Conservation (phyloP, 2,888 invertebrate genomes). For the Coremacera marginata region DNA sequence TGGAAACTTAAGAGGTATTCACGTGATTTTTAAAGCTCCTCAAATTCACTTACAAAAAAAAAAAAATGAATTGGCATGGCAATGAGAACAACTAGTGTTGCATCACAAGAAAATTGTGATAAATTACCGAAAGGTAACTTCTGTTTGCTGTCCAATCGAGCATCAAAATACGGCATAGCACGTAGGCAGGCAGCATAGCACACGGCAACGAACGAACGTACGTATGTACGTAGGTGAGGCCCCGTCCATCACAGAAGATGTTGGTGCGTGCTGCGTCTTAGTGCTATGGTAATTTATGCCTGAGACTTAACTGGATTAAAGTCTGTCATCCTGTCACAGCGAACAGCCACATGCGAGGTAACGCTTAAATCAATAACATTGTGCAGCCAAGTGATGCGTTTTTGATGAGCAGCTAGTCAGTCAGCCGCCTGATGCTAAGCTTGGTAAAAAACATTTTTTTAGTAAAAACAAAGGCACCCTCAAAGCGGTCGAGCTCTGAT, state of each 20-base stretch:
- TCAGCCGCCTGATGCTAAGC: background rate
- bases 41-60: background rate
- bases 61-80: background rate
- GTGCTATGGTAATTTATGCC: conserved; percentile 18
- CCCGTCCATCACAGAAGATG: background rate
- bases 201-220: background rate
- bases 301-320: background rate
- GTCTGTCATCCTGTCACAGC: background rate
- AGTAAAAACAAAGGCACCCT: background rate
- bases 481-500: background rate
- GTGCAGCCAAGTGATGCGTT: conserved; percentile 25
- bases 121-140: conserved; percentile 19
- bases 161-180: background rate
- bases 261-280: conserved; percentile 6
- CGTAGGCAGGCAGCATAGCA: background rate
- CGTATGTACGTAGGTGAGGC: too few species aligned
- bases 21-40: too few species aligned
- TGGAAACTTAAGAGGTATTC: too few species aligned
- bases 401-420: conserved; percentile 15
- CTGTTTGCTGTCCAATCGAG: conserved; percentile 5
- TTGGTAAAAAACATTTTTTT: background rate
- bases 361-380: conserved; percentile 21
- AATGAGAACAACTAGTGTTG: background rate
- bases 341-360: background rate
- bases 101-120: background rate